Conservation (phyloP, 2,888 invertebrate species). For the Seira ritae region DNA sequence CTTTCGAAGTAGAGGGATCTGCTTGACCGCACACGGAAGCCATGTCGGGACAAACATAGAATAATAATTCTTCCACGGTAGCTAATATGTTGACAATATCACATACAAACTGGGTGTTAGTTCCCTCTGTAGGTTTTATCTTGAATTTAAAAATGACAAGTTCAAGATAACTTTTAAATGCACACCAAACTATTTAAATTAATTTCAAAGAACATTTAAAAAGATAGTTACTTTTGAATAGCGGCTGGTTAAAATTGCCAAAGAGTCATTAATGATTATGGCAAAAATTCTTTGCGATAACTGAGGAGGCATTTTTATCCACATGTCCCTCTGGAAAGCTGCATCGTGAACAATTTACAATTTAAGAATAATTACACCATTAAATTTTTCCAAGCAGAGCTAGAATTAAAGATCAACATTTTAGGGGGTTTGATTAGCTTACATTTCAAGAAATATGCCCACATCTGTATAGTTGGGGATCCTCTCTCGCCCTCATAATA, state of each 20-base stretch:
- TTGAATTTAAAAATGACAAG: too few species aligned
- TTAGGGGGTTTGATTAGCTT: too few species aligned
- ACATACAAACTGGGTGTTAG: slow-evolving; percentile 81
- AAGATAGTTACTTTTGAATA: slow-evolving; percentile 83
- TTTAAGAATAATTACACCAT: background rate
- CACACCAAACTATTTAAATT: slow-evolving; percentile 30
- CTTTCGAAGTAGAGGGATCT: slow-evolving; percentile 76
- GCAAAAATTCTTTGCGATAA: slow-evolving; percentile 91
- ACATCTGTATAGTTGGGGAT: slow-evolving; percentile 89
- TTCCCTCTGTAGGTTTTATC: slow-evolving; percentile 82
- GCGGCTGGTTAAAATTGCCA: slow-evolving; percentile 86
- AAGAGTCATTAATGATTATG: slow-evolving; percentile 90
- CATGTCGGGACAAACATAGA: slow-evolving; percentile 82
- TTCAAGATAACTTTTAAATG: too few species aligned
- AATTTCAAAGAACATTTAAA: background rate
- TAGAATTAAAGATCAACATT: too few species aligned
- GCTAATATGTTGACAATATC: slow-evolving; percentile 87
- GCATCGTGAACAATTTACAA: slow-evolving; percentile 70
- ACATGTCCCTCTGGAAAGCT: slow-evolving; percentile 88
- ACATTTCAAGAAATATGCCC: slow-evolving; percentile 93
- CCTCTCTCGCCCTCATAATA: slow-evolving; percentile 82
- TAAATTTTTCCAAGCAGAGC: background rate
- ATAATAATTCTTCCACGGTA: slow-evolving; percentile 85
- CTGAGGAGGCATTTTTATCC: slow-evolving; percentile 92
- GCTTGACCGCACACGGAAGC: slow-evolving; percentile 74